A percentile compares a stretch with the other conserved stretches of the same genome.
These are phyloP conservation scores for Proctacanthus coquilletti DNA, from an alignment of 1,140 invertebrate genomes.

Conservation along the genomic window DNA sequence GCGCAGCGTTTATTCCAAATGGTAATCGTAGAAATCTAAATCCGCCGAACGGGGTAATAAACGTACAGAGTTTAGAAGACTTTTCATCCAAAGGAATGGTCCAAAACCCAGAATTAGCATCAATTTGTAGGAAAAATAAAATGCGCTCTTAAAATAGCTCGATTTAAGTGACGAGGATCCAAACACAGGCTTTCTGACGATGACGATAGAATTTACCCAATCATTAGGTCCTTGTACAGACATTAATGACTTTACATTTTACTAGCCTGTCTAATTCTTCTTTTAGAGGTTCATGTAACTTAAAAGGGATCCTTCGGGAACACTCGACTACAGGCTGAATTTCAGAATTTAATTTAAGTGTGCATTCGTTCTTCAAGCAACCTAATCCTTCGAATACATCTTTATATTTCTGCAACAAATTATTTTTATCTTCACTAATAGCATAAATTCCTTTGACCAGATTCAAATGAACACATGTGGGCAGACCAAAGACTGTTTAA, in stretches of 20 bases:
- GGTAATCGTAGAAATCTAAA: slow-evolving; percentile 29
- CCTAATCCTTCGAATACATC: slow-evolving; percentile 1
- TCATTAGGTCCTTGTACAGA: slow-evolving; percentile 22
- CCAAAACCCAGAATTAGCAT: slow-evolving; percentile 29
- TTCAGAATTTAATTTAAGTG: slow-evolving; percentile 8
- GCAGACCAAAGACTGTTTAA: not conserved
- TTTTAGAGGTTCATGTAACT: slow-evolving; percentile 16
- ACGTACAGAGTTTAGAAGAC: slow-evolving; percentile 15
- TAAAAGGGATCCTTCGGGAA: slow-evolving; percentile 20
- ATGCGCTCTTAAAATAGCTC: slow-evolving; percentile 22
- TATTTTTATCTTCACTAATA: too few relatives aligned
- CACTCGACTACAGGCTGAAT: slow-evolving; percentile 14
- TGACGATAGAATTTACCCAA: slow-evolving; percentile 29
- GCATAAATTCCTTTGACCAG: too few relatives aligned
- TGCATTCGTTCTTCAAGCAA: slow-evolving; percentile 5
- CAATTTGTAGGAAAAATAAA: slow-evolving; percentile 29
- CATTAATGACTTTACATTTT: slow-evolving; percentile 15
- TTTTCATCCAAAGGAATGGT: slow-evolving; percentile 24
- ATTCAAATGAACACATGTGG: too few relatives aligned
- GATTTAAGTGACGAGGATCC: slow-evolving; percentile 32
- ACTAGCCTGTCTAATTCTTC: slow-evolving; percentile 13
- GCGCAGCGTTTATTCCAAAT: slow-evolving; percentile 26
- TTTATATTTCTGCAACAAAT: slow-evolving; percentile 1
- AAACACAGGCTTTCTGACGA: slow-evolving; percentile 27
- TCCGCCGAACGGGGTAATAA: slow-evolving; percentile 26